Conservation (phyloP, 2,797 vertebrate species). For the Pristis pectinata region DNA sequence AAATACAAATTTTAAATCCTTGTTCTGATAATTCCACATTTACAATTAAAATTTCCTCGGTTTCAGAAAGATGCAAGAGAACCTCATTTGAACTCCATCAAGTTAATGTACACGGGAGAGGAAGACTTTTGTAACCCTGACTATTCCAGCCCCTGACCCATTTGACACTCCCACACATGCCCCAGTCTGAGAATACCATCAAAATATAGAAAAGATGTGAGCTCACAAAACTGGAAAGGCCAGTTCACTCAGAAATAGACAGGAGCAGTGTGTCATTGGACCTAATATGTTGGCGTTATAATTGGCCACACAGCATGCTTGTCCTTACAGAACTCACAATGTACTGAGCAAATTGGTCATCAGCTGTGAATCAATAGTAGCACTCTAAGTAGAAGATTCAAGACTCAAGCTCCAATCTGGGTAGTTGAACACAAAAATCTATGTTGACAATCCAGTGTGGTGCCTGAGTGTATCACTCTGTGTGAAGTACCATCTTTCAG, state of each 20-base stretch:
- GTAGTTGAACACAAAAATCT: neutral
- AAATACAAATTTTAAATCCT: neutral
- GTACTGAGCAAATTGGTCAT: neutral
- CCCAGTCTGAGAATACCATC: neutral
- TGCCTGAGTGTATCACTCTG: neutral
- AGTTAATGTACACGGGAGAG: too few relatives aligned
- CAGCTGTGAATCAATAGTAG: neutral
- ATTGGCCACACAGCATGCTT: too few relatives aligned
- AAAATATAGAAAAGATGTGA: neutral
- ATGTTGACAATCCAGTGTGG: too few relatives aligned
- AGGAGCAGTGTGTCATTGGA: neutral
- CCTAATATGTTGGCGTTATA: neutral
- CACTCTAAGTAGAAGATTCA: neutral
- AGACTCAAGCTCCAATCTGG: neutral
- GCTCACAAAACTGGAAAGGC: neutral
- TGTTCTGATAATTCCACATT: neutral
- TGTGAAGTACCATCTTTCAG: neutral
- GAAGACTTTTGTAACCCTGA: neutral
- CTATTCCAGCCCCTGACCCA: neutral
- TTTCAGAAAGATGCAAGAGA: neutral
- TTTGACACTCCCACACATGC: neutral
- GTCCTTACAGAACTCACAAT: neutral
- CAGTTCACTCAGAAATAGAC: neutral
- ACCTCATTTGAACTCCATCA: neutral
- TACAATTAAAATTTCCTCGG: neutral